Evolutionary conservation across 2,113 vertebrate genomes (phyloP).

Genomic region (Bombycilla garrulus): DNA sequence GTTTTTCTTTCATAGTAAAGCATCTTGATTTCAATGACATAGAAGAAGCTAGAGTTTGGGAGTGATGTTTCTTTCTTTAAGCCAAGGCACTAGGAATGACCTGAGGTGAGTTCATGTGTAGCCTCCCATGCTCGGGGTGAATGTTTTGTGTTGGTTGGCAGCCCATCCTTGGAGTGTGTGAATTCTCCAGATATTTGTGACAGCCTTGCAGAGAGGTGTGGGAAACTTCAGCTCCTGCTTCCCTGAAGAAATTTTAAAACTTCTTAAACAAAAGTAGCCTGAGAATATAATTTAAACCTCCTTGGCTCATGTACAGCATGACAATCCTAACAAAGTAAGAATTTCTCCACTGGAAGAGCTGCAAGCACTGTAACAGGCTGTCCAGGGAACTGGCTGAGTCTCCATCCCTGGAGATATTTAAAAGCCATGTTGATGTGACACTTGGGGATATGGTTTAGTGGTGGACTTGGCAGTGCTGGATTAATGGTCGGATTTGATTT

Average conservation of each 20-base stretch:
- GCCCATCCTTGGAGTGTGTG: background rate
- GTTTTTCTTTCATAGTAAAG: background rate
- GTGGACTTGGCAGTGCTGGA: background rate
- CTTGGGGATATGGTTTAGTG: background rate
- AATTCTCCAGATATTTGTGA: background rate
- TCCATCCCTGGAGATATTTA: background rate
- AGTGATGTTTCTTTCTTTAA: background rate
- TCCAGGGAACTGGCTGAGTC: background rate
- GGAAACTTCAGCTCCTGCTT: background rate
- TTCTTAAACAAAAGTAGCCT: background rate
- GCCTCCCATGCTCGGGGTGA: background rate
- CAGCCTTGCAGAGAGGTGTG: background rate
- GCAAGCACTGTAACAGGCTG: background rate
- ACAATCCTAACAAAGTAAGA: background rate
- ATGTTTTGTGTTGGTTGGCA: accelerated
- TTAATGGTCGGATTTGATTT: background rate
- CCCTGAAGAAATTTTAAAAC: background rate
- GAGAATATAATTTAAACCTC: background rate
- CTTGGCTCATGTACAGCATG: background rate
- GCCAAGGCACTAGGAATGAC: background rate
- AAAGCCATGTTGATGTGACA: background rate
- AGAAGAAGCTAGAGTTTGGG: background rate
- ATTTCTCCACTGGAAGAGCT: background rate
- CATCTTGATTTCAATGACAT: background rate
- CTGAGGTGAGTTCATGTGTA: background rate